phyloP scores from a whole-genome alignment of 2,888 invertebrate species.

The Lucinisca nassula region DNA sequence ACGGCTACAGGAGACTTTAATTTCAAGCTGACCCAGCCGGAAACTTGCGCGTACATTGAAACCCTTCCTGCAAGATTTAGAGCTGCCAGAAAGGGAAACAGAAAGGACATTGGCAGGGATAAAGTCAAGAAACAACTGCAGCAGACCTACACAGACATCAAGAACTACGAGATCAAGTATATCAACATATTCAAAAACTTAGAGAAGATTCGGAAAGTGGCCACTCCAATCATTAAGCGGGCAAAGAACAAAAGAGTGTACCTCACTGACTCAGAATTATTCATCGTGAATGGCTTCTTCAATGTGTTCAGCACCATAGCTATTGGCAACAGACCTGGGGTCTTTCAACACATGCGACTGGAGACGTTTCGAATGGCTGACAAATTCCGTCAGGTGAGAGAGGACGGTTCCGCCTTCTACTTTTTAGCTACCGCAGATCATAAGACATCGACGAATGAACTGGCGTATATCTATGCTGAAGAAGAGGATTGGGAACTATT shows the following conservation, averaged over 20 bases:
- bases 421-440: not conserved
- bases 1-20: not conserved
- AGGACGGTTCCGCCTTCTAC: not conserved
- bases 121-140: not conserved
- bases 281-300: not conserved
- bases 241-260: not conserved
- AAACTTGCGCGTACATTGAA: not conserved
- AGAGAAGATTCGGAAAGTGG: not conserved
- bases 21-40: not conserved
- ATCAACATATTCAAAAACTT: not conserved
- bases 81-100: not conserved
- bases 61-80: not conserved
- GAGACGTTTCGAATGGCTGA: not conserved
- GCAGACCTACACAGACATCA: not conserved
- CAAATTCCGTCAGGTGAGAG: not conserved
- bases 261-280: not conserved
- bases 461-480: not conserved
- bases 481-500: not conserved
- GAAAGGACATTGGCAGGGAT: not conserved
- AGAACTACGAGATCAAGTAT: not conserved
- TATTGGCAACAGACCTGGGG: not conserved
- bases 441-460: not conserved
- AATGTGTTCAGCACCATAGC: not conserved
- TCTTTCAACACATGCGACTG: not conserved
- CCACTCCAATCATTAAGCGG: not conserved